phyloP scores from a whole-genome alignment of 2,113 vertebrate genomes.

The Zootoca vivipara region DNA sequence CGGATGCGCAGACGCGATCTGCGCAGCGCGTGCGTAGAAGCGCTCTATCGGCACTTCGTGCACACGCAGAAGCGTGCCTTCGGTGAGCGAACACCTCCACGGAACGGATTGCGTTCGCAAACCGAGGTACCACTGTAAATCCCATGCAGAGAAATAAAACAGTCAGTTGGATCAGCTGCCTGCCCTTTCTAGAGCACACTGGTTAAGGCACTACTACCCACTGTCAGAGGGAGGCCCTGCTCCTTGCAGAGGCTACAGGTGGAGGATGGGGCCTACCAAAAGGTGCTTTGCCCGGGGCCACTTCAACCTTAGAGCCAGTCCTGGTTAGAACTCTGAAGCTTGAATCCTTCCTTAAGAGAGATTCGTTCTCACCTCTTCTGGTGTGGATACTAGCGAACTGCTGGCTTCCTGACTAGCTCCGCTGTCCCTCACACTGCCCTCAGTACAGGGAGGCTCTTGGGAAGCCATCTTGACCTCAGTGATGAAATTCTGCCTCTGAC shows the following conservation, averaged over 20 bases:
- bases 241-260: not conserved
- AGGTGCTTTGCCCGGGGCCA: not conserved
- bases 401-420: slow-evolving; percentile 75
- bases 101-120: too few species aligned
- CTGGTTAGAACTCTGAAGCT: slow-evolving; percentile 11
- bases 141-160: too few species aligned
- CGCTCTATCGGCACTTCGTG: too few species aligned
- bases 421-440: slow-evolving; percentile 69
- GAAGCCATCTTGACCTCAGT: slow-evolving; percentile 35
- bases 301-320: not conserved
- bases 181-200: not conserved
- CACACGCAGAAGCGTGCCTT: too few species aligned
- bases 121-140: too few species aligned
- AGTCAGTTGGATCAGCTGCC: too few species aligned
- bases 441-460: slow-evolving; percentile 33
- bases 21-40: too few species aligned
- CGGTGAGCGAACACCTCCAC: too few species aligned
- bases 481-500: slow-evolving; percentile 58
- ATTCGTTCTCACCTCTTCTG: slow-evolving; percentile 76
- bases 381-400: slow-evolving; percentile 72
- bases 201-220: not conserved
- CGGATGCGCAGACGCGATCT: too few species aligned
- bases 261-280: not conserved
- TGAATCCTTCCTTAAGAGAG: not conserved
- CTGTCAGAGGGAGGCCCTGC: not conserved